Base-by-base conservation (phyloP, 2,888 invertebrate genomes). In the Acanthoscelides obtectus region DNA sequence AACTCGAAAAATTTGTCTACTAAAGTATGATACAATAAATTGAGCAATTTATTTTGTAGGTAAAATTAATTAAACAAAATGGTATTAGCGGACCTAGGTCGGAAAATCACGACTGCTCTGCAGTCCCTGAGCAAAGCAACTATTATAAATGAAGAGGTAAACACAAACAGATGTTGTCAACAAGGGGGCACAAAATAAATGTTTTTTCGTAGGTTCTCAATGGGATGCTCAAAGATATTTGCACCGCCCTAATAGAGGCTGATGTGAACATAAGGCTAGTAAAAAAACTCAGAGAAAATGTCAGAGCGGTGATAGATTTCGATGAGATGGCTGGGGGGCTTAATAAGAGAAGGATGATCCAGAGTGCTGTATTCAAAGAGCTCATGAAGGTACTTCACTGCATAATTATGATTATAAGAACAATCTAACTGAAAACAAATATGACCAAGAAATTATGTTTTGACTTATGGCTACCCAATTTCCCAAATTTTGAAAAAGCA, bases 41-140 rank as follows among this genome's bases (percentile, higher is more conserved):
- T 45, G 25, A 45, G 17, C 45, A 45, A 45, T 45, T 45, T 45
- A 45, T 45, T 45, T 45, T 45, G 45, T 45, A 45, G 45, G 45
- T 45, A 45, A 45, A 45, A 4, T 12, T 45, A 12, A 45, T 12
- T 45, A 45, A 45, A 45, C 75, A 92, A 89, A 85, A 99, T 99
- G 99, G 99, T 99, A 86, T 94, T 99, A 91, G 99, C 99, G 82
- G 99, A 99, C 90, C 92, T 99, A 86, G 99, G 99, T 84, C 93
- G 99, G 84, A 98, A 98, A 89, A 99, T 99, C 85, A 99, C 99
- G 83, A 95, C 96, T 86, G 99, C 99, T 76, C 88, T 99, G 86
- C 95, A 98, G 86, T 98, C 98, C 71, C 88, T 99, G 78, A 98
- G 98, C 88, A 97, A 97, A 89, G 98, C 98, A 74, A 98, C 98